A percentile compares a stretch with the other conserved stretches of the same genome.
Evolutionary conservation across 2,888 invertebrate species (phyloP).

Genomic region (Pecten maximus): DNA sequence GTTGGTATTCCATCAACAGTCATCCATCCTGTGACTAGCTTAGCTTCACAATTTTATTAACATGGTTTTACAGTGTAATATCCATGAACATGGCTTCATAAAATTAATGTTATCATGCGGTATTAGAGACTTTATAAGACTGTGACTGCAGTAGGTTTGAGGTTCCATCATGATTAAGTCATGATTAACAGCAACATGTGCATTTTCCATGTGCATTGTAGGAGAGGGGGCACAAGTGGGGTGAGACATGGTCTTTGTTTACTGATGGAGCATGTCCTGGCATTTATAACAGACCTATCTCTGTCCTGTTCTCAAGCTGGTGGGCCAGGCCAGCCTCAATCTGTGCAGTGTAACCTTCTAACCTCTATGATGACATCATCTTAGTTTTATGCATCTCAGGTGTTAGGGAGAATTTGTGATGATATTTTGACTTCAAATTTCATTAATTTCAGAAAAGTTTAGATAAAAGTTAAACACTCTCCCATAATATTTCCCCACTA

Average conservation of each 20-base stretch:
- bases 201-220: not conserved
- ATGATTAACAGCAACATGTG: constrained; percentile 20
- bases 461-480: not conserved
- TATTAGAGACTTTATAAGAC: not conserved
- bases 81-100: not conserved
- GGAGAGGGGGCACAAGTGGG: not conserved
- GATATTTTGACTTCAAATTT: not conserved
- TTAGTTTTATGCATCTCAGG: not conserved
- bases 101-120: not conserved
- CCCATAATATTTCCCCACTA: not conserved
- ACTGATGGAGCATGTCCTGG: not conserved
- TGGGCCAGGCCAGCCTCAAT: not conserved
- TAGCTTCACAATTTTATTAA: not conserved
- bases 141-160: not conserved
- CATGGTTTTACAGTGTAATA: not conserved
- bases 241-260: not conserved
- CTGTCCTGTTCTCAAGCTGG: not conserved
- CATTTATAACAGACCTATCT: not conserved
- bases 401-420: not conserved
- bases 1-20: not conserved
- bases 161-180: not conserved
- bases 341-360: not conserved
- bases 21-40: not conserved
- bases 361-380: not conserved
- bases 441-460: not conserved